These are phyloP conservation scores for Melinaea menophilus DNA, from an alignment of 2,888 invertebrate genomes.

Conservation along the genomic window DNA sequence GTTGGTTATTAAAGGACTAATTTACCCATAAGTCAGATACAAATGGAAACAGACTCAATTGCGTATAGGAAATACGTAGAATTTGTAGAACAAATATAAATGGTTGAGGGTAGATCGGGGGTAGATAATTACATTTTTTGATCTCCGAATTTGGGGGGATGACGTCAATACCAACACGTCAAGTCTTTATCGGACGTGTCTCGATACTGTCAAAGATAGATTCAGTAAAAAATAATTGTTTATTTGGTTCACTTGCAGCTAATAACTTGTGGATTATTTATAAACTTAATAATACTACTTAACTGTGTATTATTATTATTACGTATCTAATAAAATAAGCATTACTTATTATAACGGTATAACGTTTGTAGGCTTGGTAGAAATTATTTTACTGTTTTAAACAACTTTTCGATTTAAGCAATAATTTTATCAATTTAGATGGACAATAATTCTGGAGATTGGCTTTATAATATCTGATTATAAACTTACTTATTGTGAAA, in stretches of 20 bases:
- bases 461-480: no score
- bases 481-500: no score
- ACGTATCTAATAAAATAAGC: no score
- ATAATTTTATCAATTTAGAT: no score
- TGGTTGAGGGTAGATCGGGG: slow-evolving; percentile 76
- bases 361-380: no score
- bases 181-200: slow-evolving; percentile 51
- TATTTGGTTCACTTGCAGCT: neutral
- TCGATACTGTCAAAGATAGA: slow-evolving; percentile 69
- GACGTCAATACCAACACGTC: slow-evolving; percentile 50
- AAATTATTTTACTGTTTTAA: no score
- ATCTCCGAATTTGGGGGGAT: slow-evolving; percentile 66
- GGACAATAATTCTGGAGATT: no score
- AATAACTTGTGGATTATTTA: neutral
- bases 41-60: slow-evolving; percentile 54
- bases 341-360: no score
- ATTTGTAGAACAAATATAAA: slow-evolving; percentile 78
- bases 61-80: slow-evolving; percentile 70
- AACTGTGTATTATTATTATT: no score
- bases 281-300: no score
- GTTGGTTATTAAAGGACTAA: neutral
- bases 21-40: neutral
- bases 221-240: neutral
- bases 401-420: no score
- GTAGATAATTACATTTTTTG: slow-evolving; percentile 78